Evolutionary conservation across 2,113 vertebrate genomes (phyloP), one percentile per base, ranked within the genome.

Genomic region (Sapayoa aenigma): DNA sequence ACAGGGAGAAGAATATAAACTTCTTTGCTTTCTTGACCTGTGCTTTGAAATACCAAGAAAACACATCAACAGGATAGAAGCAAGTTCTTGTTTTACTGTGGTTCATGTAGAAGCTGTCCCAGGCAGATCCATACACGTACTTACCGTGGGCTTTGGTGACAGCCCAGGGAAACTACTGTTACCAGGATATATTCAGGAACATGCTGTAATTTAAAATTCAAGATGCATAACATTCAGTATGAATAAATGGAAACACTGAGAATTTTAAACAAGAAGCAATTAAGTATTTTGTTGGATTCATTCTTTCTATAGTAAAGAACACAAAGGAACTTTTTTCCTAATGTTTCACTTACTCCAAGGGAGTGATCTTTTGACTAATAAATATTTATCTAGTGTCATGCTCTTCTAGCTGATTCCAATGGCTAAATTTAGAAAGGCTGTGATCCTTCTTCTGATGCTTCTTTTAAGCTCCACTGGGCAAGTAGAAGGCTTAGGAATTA

Each of bases 401-500:
- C 88, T 80, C 47, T 60, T 31, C 72, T 96, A 84, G 72, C 83
- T 87, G 80, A 52, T 78, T 90, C 78, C 89, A 88, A 50, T 12
- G 68, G 59, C 92, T 97, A 96, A 92, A 93, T 93, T 95, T 97
- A 97, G 96, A 90, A 91, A 87, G 76, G 66, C 65, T 84, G 66
- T 89, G 95, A 94, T 95, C 94, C 92, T 94, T 86, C 90, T 88
- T 79, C 81, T 88, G 93, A 65, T 78, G 72, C 91, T 94, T 71
- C 87, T 80, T 95, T 93, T 92, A 90, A 96, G 91, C 79, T 92
- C 89, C 85, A 62, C 55, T 52, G 78, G 87, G 47, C 85, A 90
- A 90, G 79, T 42, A 84, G 73, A 88, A 84, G 86, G 92, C 90
- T 96, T 94, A 96, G 83, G 91, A 92, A 88, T 96, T 95, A 95